Percentiles rank a stretch among this genome's conserved stretches.
These are phyloP conservation scores for Tetrapedia diversipes DNA, from an alignment of 2,888 invertebrate species.

Conservation along the genomic window DNA sequence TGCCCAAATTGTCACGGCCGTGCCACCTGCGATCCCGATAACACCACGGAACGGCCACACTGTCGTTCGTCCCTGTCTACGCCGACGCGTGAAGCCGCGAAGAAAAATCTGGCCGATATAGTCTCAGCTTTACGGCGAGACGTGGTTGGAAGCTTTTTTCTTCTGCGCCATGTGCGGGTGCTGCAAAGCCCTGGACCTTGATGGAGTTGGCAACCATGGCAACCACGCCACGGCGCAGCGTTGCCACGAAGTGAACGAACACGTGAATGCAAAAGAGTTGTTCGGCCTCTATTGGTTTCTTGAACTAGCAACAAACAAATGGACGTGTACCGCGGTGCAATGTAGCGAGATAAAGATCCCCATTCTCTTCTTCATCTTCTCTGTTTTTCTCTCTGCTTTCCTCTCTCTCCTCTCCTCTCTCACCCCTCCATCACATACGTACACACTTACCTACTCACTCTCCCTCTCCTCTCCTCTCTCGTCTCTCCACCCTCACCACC, in stretches of 20 bases:
- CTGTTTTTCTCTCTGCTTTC: background rate
- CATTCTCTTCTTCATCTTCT: background rate
- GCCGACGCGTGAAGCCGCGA: constrained; percentile 17
- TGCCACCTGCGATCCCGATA: constrained; percentile 40
- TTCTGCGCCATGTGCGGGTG: constrained; percentile 68
- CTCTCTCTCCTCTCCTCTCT: background rate
- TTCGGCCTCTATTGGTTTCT: constrained; percentile 53
- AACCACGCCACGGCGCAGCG: constrained; percentile 63
- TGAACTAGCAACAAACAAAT: constrained; percentile 46
- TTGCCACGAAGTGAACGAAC: constrained; percentile 69
- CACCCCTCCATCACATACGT: no score
- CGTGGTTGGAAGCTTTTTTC: constrained; percentile 57
- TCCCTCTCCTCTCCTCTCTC: background rate
- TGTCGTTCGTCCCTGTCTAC: constrained; percentile 10
- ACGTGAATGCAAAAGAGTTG: constrained; percentile 68
- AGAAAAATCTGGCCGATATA: constrained; percentile 60
- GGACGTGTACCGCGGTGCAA: constrained; percentile 2
- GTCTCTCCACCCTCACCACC: background rate
- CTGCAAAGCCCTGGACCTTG: constrained; percentile 65
- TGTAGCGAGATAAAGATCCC: background rate
- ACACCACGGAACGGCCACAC: background rate
- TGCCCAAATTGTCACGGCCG: background rate
- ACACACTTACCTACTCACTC: no score
- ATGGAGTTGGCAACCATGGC: constrained; percentile 72
- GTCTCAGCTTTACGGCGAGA: constrained; percentile 56